phyloP scores from a whole-genome alignment of 2,113 vertebrate genomes.

The Aythya baeri region DNA sequence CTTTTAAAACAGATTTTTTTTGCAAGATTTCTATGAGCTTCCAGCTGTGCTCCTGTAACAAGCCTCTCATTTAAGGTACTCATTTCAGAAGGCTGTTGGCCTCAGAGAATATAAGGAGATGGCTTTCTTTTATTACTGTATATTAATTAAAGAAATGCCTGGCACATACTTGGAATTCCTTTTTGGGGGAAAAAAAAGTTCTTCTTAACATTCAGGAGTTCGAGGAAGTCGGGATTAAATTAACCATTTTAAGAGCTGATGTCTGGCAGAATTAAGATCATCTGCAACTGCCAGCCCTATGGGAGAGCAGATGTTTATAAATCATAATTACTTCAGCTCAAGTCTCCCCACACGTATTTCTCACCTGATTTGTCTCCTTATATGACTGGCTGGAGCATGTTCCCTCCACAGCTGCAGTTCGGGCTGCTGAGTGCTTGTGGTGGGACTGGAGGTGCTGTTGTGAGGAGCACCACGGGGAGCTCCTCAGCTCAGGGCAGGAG shows the following conservation, averaged over 20 bases:
- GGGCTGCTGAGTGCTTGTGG: not conserved
- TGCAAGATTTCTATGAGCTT: not conserved
- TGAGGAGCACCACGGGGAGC: not conserved
- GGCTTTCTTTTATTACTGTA: slow-evolving; percentile 10
- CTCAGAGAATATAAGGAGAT: slow-evolving; percentile 6
- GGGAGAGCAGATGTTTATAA: not conserved
- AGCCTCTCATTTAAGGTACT: slow-evolving; percentile 29
- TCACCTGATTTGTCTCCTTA: not conserved
- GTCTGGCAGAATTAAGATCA: not conserved
- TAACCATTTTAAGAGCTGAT: not conserved
- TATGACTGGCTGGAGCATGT: rapidly evolving
- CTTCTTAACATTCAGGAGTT: not conserved
- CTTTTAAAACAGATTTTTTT: not conserved
- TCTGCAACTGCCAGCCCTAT: not conserved
- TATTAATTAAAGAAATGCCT: slow-evolving; percentile 44
- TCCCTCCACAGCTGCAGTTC: not conserved
- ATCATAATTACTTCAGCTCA: not conserved
- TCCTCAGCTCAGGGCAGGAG: not conserved
- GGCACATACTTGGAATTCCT: slow-evolving; percentile 1
- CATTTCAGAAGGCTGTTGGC: slow-evolving; percentile 42
- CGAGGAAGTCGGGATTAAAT: not conserved
- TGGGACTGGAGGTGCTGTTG: not conserved
- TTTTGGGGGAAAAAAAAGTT: not conserved
- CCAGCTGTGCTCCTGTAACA: slow-evolving; percentile 22
- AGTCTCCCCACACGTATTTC: not conserved